Percentiles rank a stretch among this genome's conserved stretches.
These are phyloP conservation scores for Osedax frankpressi DNA, from an alignment of 2,888 invertebrate genomes.

Conservation along the genomic window DNA sequence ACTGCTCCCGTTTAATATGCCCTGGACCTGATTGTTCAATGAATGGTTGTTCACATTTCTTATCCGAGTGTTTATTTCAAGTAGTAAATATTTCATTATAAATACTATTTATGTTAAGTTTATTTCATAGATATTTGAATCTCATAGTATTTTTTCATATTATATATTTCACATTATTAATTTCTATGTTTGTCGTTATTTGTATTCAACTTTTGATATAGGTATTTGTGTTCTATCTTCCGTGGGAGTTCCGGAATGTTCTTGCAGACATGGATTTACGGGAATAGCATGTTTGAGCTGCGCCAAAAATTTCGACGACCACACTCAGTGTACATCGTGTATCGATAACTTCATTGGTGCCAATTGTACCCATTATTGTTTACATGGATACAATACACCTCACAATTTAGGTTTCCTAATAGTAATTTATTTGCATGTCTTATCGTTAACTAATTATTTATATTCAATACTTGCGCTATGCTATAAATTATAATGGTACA, in stretches of 20 bases:
- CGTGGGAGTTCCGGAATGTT: conserved; percentile 29
- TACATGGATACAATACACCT: conserved; percentile 32
- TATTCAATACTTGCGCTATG: background rate
- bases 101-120: background rate
- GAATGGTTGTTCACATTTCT: conserved; percentile 26
- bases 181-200: too few relatives aligned
- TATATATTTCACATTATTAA: too few relatives aligned
- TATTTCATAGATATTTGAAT: too few relatives aligned
- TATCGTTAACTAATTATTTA: background rate
- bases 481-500: background rate
- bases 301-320: conserved; percentile 27
- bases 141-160: too few relatives aligned
- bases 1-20: conserved; percentile 30
- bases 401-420: conserved; percentile 27
- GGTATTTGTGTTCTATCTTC: conserved; percentile 30
- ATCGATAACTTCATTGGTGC: conserved; percentile 31
- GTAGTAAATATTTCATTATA: background rate
- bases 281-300: conserved; percentile 30
- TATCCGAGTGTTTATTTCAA: background rate
- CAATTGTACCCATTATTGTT: conserved; percentile 30
- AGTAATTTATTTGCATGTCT: background rate
- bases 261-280: conserved; percentile 33
- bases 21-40: conserved; percentile 29
- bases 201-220: too few relatives aligned
- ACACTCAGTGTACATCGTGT: conserved; percentile 29